phyloP scores from a whole-genome alignment of 2,113 vertebrate species.

The Rattus norvegicus region DNA sequence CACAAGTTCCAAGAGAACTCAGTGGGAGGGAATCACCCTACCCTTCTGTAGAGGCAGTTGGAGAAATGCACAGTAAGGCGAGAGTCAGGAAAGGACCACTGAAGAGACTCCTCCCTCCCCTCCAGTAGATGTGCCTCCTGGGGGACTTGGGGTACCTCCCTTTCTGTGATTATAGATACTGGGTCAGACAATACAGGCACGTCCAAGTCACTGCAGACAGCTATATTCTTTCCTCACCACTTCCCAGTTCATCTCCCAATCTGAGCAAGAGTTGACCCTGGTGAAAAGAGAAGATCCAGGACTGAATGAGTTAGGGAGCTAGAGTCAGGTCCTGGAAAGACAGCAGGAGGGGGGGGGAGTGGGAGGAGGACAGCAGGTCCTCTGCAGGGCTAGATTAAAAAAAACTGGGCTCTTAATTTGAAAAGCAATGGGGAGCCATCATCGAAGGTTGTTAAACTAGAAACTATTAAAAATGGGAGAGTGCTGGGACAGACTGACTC shows the following conservation, averaged over 20 bases:
- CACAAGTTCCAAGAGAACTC: neutral
- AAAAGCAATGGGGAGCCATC: neutral
- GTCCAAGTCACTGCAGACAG: neutral
- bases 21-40: neutral
- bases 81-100: neutral
- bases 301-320: neutral
- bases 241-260: neutral
- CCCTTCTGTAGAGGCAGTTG: neutral
- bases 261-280: neutral
- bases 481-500: neutral
- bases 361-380: accelerated
- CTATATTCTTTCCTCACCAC: neutral
- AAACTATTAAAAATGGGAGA: neutral
- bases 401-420: neutral
- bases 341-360: too few species aligned
- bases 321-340: neutral
- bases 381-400: neutral
- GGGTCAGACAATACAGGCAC: too few species aligned
- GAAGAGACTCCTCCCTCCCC: neutral
- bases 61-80: neutral
- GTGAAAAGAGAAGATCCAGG: neutral
- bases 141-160: neutral
- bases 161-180: neutral
- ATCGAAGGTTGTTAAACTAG: accelerated
- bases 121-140: neutral